Base-by-base conservation (phyloP, 2,113 vertebrate genomes). In the Callipepla californica region DNA sequence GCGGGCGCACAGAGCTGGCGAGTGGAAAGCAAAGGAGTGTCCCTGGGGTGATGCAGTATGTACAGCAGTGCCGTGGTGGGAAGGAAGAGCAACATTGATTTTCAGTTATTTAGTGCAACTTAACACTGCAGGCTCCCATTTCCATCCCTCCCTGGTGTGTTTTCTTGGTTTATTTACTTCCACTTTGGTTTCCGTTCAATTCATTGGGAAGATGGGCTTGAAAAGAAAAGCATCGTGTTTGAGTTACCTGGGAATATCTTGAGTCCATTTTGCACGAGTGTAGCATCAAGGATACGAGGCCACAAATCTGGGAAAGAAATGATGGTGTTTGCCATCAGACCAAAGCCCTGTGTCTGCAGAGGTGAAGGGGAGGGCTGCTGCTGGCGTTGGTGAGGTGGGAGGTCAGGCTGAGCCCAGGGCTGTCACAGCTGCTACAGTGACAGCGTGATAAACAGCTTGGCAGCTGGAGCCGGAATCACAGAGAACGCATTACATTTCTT, bases 81-180 rank as follows among this genome's bases (percentile, higher is more conserved):
- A 92, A 95, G 84, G 89, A 95, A 87, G 85, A 90, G 77, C 73
- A 90, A 45, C 85, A 94, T 45, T 75, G 95, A 94, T 96, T 96
- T 94, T 94, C 68, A 45, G 91, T 96, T 96, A 80, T 93, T 96
- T 94, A 93, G 92, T 2, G 3, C 94, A 95, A 83, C 91, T 89
- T 94, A 95, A 93, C 82, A 61, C 51, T 4, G 2, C 11, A 30
- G 82, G 48, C 92, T 93, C 82, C 14, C 21, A 62, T 95, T 93
- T 86, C 87, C 80, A n/a, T 66, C 80, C 83, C 50, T 93, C 76
- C 82, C 73, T 38, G 47, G 30, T 53, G 85, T 45, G 48, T 94
- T 93, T 87, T 83, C 55, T 70, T 1, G 1, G 21, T n/a, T 90
- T 72, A 36, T 93, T 93, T 87, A 48, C 51, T 67, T 84, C 81